These are phyloP conservation scores for Hetaerina americana DNA, from an alignment of 1,140 invertebrate genomes.

Conservation along the genomic window DNA sequence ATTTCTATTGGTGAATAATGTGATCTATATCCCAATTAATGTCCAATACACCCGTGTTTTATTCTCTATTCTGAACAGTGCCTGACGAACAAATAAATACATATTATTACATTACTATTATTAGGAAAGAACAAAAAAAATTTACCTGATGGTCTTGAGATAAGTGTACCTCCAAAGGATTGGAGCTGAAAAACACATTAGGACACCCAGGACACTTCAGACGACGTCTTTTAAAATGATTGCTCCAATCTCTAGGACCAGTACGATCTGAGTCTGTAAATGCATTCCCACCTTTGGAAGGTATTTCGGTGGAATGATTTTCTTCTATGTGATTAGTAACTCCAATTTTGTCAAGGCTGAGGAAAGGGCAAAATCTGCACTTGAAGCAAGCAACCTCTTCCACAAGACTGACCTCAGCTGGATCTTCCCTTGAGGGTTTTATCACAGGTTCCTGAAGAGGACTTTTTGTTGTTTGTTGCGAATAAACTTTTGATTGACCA, in stretches of 20 bases:
- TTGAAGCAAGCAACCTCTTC: slow-evolving; percentile 25
- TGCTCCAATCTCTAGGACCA: neutral
- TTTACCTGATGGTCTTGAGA: slow-evolving; percentile 6
- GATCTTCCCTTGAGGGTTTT: neutral
- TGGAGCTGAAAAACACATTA: slow-evolving; percentile 31
- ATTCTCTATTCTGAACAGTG: too few species aligned
- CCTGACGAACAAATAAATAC: too few species aligned
- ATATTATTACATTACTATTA: too few species aligned
- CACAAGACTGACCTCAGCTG: slow-evolving; percentile 12
- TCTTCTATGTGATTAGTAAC: slow-evolving; percentile 21
- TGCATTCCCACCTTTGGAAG: neutral
- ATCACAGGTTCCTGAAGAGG: neutral
- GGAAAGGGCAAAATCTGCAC: slow-evolving; percentile 25
- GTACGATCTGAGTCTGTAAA: neutral
- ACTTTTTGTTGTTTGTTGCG: neutral
- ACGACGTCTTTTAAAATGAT: slow-evolving; percentile 6
- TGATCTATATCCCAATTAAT: too few species aligned
- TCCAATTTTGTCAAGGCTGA: slow-evolving; percentile 16
- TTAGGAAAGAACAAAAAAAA: too few species aligned
- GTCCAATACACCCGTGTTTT: too few species aligned
- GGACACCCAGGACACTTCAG: slow-evolving; percentile 30
- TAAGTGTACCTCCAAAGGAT: slow-evolving; percentile 27
- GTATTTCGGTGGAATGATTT: slow-evolving; percentile 14
- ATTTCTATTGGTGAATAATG: too few species aligned
- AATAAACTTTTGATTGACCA: neutral